phyloP scores from a whole-genome alignment of 1,140 invertebrate genomes.

The Cyrtorhinus lividipennis region DNA sequence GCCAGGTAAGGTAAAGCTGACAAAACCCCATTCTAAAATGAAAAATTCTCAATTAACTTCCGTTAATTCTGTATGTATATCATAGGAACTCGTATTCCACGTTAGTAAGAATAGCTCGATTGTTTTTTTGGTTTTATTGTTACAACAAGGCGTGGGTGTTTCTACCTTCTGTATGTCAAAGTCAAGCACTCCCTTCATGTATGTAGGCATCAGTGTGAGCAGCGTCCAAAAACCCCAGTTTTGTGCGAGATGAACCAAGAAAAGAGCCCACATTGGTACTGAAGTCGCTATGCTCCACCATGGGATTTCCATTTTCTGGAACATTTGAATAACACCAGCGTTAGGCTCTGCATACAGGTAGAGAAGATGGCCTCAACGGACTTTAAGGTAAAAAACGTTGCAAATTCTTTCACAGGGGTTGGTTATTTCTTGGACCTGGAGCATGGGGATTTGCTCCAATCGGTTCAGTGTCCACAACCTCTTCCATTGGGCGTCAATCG shows the following conservation, averaged over 20 bases:
- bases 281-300: constrained; percentile 25
- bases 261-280: constrained; percentile 41
- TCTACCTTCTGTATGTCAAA: constrained; percentile 49
- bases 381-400: no score
- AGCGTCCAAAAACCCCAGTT: constrained; percentile 83
- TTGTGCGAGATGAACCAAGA: constrained; percentile 42
- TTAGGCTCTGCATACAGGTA: no score
- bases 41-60: constrained; percentile 11
- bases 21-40: constrained; percentile 42
- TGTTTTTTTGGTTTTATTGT: neutral
- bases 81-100: neutral
- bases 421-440: no score
- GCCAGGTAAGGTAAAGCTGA: constrained; percentile 65
- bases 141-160: no score
- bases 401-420: no score
- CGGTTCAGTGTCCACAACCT: no score
- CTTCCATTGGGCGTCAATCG: no score
- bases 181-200: constrained; percentile 65
- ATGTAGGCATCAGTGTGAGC: constrained; percentile 79
- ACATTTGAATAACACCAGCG: neutral
- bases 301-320: constrained; percentile 22
- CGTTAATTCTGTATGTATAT: no score
- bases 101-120: no score
- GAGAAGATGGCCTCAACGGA: no score
- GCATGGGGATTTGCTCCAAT: no score